Evolutionary conservation across 2,113 vertebrate species (phyloP), one percentile per base, ranked within the genome.

Genomic region (Pagrus major): DNA sequence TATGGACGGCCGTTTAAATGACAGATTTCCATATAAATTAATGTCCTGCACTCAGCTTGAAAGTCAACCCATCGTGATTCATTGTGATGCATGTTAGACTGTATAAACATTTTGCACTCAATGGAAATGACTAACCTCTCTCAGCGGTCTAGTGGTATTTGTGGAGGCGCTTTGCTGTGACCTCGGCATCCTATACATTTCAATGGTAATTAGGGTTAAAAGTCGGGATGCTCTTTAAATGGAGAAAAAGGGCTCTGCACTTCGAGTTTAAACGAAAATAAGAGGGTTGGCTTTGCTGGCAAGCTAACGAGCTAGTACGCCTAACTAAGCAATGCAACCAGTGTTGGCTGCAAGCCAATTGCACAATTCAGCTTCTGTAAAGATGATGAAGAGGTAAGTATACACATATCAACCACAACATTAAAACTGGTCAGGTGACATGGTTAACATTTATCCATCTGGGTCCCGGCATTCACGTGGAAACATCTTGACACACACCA

Each of bases 11-110:
- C 55, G 68, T 85, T 27, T 63, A 74, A 86, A 86, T 84, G 58
- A 77, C 60, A 89, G 14, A 87, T 92, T 83, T 88, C 72, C 88
- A 88, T 89, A 84, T 89, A 87, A 83, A 89, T 88, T 25, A 82
- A 83, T 61, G 51, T 52, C 78, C 47, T 78, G 79, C 65, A 72
- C 79, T 59, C 35, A 54, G 74, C 54, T 49, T 83, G 68, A 76
- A 75, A 71, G 78, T 64, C 76, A 78, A 58, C 20, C 65, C 51
- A 54, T 4, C 31, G 44, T 58, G 65, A 44, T 70, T 66, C 71
- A 84, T 51, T 44, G 73, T 35, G 60, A 80, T 39, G 60, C 39
- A 23, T 33, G 55, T 67, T 51, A 18, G 68, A 72, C 63, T 49
- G 25, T n/a, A 80, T 70, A 71, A 75, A 81, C 63, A 41, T 37